Evolutionary conservation across 2,888 invertebrate species (phyloP), one percentile per base, ranked within the genome.

Genomic region (Piscicola geometra): DNA sequence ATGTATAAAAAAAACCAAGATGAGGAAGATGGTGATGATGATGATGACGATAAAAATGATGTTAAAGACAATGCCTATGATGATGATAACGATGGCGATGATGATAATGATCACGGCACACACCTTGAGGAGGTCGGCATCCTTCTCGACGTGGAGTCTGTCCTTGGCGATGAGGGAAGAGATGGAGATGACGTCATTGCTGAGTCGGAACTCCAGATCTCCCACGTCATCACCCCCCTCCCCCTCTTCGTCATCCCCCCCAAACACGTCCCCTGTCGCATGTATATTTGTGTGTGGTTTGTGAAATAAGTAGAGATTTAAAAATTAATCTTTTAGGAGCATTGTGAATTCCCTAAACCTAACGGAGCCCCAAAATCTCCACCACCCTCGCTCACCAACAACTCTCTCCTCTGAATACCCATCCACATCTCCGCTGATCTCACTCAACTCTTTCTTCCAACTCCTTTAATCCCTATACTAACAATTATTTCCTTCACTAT

Each of bases 161-260:
- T 36, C 64, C n/a, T 64, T 73, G 73, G 33, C 41, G 15, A 73
- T 25, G 21, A 36, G 25, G 33, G 30, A 35, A 21, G 33, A 30
- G 64, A 73, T 73, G 32, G 33, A 60, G 3, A 33, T 81, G 41
- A 85, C 88, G 84, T 93, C 91, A 83, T 93, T 90, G 52, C 89
- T 90, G 86, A 94, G 88, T 32, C 92, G 88, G 84, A 94, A 94
- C 85, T 94, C 94, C 3, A 94, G 89, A 82, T 94, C 93, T 74
- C 92, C 88, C 81, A 93, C 91, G 18, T 90, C 89, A 52, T 90
- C 84, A 80, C 90, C 90, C 83, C 89, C 90, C 1, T 89, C 88
- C 82, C 91, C 90, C 9, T 25, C 68, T 9, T 52, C 67, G 25
- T 68, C 56, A n/a, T n/a, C n/a, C n/a, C n/a, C n/a, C 25, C 73